Conservation (phyloP, 2,797 vertebrate genomes). For the Craterocephalus amniculus region DNA sequence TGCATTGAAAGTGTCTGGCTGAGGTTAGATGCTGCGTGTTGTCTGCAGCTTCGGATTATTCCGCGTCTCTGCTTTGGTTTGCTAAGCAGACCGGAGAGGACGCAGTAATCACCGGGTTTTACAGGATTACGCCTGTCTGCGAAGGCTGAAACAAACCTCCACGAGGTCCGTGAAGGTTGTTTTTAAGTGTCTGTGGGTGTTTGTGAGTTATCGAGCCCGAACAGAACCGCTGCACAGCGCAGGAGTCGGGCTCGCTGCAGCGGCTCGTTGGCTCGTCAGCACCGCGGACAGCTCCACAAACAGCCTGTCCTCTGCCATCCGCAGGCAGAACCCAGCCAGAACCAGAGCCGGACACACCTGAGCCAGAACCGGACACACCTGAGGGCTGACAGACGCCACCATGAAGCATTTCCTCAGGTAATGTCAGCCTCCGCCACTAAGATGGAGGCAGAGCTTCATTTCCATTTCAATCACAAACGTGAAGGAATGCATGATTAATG, state of each 20-base stretch:
- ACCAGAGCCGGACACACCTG: too few species aligned
- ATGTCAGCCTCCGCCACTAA: conserved; percentile 7
- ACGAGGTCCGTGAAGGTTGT: fast-evolving
- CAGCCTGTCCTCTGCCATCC: conserved; percentile 6
- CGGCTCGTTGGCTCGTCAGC: conserved; percentile 28
- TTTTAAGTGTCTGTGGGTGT: not conserved
- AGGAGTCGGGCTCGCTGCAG: not conserved
- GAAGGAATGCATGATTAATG: conserved; percentile 1
- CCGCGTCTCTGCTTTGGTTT: conserved; percentile 2
- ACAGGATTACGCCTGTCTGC: not conserved
- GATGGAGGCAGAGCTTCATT: not conserved
- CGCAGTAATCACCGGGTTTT: not conserved
- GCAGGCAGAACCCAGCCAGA: conserved; percentile 48
- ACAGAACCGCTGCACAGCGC: not conserved
- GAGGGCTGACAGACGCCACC: conserved; percentile 47
- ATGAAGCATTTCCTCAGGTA: conserved; percentile 89
- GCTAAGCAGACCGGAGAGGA: conserved; percentile 30
- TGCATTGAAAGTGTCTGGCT: not conserved
- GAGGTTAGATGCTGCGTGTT: not conserved
- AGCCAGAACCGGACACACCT: conserved; percentile 24
- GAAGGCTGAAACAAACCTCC: not conserved
- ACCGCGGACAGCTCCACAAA: conserved; percentile 73
- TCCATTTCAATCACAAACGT: not conserved
- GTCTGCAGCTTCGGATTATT: conserved; percentile 36
- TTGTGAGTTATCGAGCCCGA: not conserved